Base-by-base conservation (phyloP, 2,888 invertebrate genomes). In the Oegoconia quadripuncta region DNA sequence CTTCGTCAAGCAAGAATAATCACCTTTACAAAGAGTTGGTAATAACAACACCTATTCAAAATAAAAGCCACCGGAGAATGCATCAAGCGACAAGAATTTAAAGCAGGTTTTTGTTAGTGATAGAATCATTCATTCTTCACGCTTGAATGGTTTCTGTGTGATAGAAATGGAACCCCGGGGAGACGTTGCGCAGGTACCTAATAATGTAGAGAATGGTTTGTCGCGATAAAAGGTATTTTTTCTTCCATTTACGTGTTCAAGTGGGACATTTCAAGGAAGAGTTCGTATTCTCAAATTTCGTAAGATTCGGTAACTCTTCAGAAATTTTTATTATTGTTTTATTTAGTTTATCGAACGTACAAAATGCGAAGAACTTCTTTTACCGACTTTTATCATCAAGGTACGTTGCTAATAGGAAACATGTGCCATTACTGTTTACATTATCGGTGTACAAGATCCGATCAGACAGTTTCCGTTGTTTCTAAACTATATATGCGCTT, bases 71-170 rank as follows among this genome's bases (percentile, higher is more conserved):
- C 50, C 51, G 55, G 41, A 52, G 44, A 56, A 50, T 56, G 50
- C 42, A 50, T 44, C 39, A 40, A 62, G 59, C 60, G 57, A 57
- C 48, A 59, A 62, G 63, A 66, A 70, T 73, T 60, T 64, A 64
- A 74, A 74, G 63, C 73, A 68, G 65, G 67, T 73, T 74, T 71
- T 73, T 66, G 45, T 53, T 34, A 59, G 58, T 44, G 62, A 55
- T 62, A 59, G 67, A 74, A 75, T 74, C 76, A 80, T 80, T 78
- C 73, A 80, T 77, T 78, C 66, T 51, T 65, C 60, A 73, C 68
- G 72, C 64, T 72, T 77, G 59, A 80, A 77, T 74, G 67, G 66
- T 72, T 74, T 73, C 61, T 67, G 37, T 50, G 64, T 65, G 56
- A 60, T 55, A 60, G 67, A 62, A 70, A 69, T 65, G 60, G 64